Evolutionary conservation across 2,888 invertebrate species (phyloP).

Genomic region (Pristionchus entomophagus): DNA sequence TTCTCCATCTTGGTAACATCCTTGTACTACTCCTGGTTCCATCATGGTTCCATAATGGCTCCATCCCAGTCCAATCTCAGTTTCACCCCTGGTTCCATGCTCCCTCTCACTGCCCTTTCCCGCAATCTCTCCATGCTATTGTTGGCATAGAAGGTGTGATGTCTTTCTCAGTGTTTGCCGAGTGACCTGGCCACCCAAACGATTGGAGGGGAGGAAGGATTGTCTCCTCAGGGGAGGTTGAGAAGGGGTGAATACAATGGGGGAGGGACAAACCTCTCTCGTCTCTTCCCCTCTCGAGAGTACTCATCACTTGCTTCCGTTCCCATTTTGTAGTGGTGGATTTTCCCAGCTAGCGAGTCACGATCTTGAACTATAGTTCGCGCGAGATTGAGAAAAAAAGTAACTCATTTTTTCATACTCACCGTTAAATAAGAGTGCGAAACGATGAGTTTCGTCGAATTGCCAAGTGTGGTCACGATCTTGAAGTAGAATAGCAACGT

Average conservation of each 20-base stretch:
- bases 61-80: no score
- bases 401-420: no score
- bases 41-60: no score
- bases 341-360: not conserved
- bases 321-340: not conserved
- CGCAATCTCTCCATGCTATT: no score
- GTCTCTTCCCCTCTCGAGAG: constrained; percentile 4
- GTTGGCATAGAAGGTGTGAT: not conserved
- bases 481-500: no score
- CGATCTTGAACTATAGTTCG: constrained; percentile 2
- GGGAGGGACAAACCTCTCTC: not conserved
- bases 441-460: not conserved
- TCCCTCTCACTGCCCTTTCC: no score
- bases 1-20: no score
- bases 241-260: constrained; percentile 6
- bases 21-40: no score
- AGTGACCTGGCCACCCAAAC: no score
- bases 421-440: no score
- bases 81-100: no score
- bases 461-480: not conserved
- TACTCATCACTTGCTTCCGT: not conserved
- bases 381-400: not conserved
- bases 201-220: not conserved
- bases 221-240: not conserved
- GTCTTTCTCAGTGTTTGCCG: not conserved